Evolutionary conservation across 2,113 vertebrate genomes (phyloP).

Genomic region (Oreotrochilus melanogaster): DNA sequence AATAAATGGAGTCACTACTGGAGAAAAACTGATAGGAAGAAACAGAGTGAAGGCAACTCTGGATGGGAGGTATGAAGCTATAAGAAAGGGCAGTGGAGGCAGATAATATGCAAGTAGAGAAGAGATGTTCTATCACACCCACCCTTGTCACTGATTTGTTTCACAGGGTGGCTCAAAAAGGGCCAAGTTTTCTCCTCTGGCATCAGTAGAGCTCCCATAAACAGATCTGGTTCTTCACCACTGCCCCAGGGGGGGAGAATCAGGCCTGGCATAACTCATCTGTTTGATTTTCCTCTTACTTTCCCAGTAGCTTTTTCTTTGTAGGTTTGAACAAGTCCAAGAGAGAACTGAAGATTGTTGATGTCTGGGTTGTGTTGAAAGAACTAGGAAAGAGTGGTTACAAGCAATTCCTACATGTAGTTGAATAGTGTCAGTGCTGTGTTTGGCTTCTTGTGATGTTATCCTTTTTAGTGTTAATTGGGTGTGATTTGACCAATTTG

Average conservation of each 20-base stretch:
- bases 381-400: not conserved
- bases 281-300: not conserved
- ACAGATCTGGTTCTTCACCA: not conserved
- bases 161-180: not conserved
- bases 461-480: not conserved
- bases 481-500: not conserved
- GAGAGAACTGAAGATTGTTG: not conserved
- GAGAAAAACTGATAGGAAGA: not conserved
- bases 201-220: not conserved
- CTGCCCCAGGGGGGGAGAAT: not conserved
- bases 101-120: not conserved
- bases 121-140: not conserved
- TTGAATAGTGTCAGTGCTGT: not conserved
- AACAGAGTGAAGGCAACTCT: not conserved
- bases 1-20: not conserved
- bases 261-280: not conserved
- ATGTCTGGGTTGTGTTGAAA: not conserved
- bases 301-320: not conserved
- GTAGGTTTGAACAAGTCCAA: not conserved
- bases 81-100: not conserved
- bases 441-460: not conserved
- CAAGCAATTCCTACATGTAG: not conserved
- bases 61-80: not conserved
- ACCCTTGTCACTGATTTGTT: not conserved
- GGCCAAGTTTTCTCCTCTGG: not conserved